These are phyloP conservation scores for Forbesichthys agassizii DNA, from an alignment of 2,113 vertebrate species.

Conservation along the genomic window DNA sequence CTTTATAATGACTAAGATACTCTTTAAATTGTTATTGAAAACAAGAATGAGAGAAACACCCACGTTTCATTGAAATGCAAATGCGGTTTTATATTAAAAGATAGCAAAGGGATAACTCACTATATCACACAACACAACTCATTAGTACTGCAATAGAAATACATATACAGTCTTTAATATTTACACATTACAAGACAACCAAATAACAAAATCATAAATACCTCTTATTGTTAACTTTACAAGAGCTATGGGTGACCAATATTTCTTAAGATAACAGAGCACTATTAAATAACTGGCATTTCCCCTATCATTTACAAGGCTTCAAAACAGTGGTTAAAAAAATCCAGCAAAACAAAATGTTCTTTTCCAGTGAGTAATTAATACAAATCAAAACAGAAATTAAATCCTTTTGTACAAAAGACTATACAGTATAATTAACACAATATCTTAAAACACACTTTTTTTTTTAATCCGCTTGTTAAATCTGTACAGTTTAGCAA, in stretches of 20 bases:
- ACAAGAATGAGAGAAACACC: constrained; percentile 5
- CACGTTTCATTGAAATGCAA: constrained; percentile 68
- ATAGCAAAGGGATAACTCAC: constrained; percentile 80
- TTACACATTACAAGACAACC: constrained; percentile 80
- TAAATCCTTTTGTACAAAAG: constrained; percentile 82
- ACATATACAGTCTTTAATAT: constrained; percentile 82
- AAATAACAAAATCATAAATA: constrained; percentile 80
- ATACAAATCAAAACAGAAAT: constrained; percentile 76
- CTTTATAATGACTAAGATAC: too few relatives aligned
- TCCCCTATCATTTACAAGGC: constrained; percentile 77
- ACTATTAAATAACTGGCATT: constrained; percentile 83
- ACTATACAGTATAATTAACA: constrained; percentile 85
- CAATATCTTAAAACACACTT: constrained; percentile 71
- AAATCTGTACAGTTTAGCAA: constrained; percentile 79
- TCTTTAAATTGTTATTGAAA: not conserved
- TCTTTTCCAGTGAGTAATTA: constrained; percentile 94
- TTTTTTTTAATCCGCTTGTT: constrained; percentile 61
- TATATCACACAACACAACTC: constrained; percentile 81
- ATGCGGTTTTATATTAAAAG: constrained; percentile 84
- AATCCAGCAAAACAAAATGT: constrained; percentile 82
- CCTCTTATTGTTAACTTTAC: constrained; percentile 83
- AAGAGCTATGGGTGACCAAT: constrained; percentile 78
- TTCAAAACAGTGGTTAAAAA: constrained; percentile 92
- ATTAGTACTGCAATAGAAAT: constrained; percentile 82
- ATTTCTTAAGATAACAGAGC: constrained; percentile 73